These are phyloP conservation scores for Neotoma lepida DNA, from an alignment of 2,113 vertebrate genomes.

Conservation along the genomic window DNA sequence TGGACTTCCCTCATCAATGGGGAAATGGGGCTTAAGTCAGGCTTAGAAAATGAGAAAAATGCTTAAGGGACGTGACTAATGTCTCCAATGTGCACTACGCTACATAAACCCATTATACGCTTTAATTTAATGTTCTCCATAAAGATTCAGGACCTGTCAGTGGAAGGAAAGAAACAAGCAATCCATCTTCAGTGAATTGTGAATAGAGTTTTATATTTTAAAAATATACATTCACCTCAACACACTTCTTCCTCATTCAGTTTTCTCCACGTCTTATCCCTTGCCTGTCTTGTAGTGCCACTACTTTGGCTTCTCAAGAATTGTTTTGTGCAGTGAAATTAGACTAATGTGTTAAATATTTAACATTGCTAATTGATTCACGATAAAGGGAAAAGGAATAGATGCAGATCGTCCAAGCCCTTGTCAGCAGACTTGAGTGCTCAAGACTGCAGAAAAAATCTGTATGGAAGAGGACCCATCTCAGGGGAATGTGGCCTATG, in stretches of 20 bases:
- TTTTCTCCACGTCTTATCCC: background rate
- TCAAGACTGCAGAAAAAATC: background rate
- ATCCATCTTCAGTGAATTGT: constrained; percentile 69
- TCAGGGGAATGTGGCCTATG: background rate
- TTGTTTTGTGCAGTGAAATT: constrained; percentile 62
- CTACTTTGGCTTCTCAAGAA: constrained; percentile 5
- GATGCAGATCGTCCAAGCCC: constrained; percentile 59
- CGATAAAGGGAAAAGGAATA: constrained; percentile 77
- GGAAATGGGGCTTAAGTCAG: constrained; percentile 61
- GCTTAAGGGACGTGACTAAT: constrained; percentile 72
- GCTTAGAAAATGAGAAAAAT: constrained; percentile 72
- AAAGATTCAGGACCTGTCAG: constrained; percentile 76
- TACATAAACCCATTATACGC: constrained; percentile 76
- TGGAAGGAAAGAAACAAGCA: constrained; percentile 73
- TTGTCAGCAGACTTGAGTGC: constrained; percentile 14
- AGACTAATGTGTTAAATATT: constrained; percentile 81
- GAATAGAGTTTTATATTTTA: constrained; percentile 69
- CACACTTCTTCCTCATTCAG: constrained; percentile 48
- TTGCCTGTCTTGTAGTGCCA: background rate
- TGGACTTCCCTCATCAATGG: constrained; percentile 71
- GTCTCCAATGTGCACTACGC: constrained; percentile 39
- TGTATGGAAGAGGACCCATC: background rate
- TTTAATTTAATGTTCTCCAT: constrained; percentile 79
- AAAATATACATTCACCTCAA: constrained; percentile 58
- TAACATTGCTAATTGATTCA: constrained; percentile 86